phyloP scores from a whole-genome alignment of 2,888 invertebrate species.

The Scelioninae gen. 1 region DNA sequence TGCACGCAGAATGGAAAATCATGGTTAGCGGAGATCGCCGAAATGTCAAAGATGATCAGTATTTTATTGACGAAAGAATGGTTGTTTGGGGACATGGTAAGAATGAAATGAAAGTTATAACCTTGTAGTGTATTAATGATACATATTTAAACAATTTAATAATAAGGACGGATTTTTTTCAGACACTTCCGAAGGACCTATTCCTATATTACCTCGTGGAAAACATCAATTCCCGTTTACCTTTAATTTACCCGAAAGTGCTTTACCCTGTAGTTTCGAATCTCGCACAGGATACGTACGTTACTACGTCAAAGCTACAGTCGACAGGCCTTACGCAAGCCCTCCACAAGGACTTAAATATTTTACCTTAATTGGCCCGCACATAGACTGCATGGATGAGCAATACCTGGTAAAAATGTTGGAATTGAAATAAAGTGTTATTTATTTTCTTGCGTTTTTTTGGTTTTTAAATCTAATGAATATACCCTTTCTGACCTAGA shows the following conservation, averaged over 20 bases:
- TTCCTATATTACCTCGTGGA: conserved; percentile 89
- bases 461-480: no score
- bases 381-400: conserved; percentile 92
- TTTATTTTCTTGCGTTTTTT: no score
- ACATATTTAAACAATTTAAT: no score
- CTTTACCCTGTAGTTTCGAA: conserved; percentile 91
- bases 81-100: conserved; percentile 90
- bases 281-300: conserved; percentile 90
- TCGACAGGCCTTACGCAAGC: conserved; percentile 91
- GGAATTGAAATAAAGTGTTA: no score
- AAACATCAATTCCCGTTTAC: conserved; percentile 88
- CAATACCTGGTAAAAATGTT: conserved; percentile 90
- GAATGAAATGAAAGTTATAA: no score
- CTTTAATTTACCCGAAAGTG: conserved; percentile 90
- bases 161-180: conserved; percentile 66
- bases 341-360: conserved; percentile 92
- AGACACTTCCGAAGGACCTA: conserved; percentile 86
- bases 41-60: conserved; percentile 91
- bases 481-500: no score
- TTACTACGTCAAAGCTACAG: conserved; percentile 89
- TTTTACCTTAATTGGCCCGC: conserved; percentile 91
- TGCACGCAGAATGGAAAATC: conserved; percentile 91
- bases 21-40: conserved; percentile 89
- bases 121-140: no score
- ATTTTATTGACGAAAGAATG: conserved; percentile 90